Conservation (phyloP, 2,113 vertebrate genomes). For the Terrapene triunguis region DNA sequence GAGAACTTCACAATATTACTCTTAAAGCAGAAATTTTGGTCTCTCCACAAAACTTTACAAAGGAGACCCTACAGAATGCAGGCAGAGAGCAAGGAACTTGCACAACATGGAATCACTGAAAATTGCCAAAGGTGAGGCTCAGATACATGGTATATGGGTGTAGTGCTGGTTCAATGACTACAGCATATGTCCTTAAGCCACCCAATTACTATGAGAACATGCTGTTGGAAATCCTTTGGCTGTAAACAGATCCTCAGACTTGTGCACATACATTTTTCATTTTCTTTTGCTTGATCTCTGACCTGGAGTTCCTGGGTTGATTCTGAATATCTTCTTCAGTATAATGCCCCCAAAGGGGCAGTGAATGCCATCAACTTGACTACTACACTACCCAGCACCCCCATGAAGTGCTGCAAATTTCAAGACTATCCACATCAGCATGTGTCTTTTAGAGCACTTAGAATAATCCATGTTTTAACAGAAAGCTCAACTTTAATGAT, state of each 20-base stretch:
- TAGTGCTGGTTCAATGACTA: background rate
- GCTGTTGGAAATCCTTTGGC: background rate
- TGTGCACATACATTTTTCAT: background rate
- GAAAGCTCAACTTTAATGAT: background rate
- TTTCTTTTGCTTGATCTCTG: background rate
- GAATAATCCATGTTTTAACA: background rate
- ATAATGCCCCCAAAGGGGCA: background rate
- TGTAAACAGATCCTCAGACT: background rate
- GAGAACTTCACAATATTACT: background rate
- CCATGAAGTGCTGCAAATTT: background rate
- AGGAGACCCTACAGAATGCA: background rate
- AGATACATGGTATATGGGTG: background rate
- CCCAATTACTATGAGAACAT: background rate
- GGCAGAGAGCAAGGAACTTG: background rate
- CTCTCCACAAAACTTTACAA: background rate
- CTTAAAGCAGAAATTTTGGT: background rate
- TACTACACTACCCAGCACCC: background rate
- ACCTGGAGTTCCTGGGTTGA: background rate
- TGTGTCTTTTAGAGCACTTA: background rate
- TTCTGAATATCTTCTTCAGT: background rate
- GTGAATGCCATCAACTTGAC: background rate
- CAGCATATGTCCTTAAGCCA: background rate
- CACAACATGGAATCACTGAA: background rate
- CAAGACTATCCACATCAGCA: background rate
- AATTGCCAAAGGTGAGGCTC: background rate